A percentile compares a stretch with the other conserved stretches of the same genome.
Conservation (phyloP, 2,113 vertebrate species). For the Chamaetylas fuelleborni region DNA sequence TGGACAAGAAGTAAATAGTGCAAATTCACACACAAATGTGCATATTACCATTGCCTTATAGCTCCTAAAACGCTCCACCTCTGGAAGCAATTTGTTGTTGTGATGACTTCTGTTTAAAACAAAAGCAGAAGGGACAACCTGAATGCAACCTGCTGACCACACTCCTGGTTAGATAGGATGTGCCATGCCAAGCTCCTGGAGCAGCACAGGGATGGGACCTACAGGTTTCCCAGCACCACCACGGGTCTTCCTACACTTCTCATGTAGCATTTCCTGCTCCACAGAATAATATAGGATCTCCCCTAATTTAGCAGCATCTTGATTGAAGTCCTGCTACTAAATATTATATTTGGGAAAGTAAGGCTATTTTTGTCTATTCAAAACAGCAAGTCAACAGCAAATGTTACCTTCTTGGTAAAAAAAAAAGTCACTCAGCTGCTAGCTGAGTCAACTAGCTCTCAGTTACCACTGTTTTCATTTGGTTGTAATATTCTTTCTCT, state of each 20-base stretch:
- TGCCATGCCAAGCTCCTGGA: rapidly evolving
- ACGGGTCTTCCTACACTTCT: rapidly evolving
- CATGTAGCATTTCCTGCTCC: neutral
- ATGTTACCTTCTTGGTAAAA: neutral
- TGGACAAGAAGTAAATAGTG: neutral
- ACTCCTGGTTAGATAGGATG: neutral
- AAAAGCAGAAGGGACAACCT: neutral
- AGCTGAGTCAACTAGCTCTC: too few species aligned
- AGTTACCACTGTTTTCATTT: neutral
- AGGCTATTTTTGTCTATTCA: neutral
- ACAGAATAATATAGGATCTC: neutral
- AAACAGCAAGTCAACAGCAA: neutral
- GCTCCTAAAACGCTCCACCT: neutral
- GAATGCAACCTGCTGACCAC: neutral
- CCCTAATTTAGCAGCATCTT: neutral
- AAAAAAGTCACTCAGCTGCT: neutral
- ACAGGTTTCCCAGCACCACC: neutral
- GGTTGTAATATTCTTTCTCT: neutral
- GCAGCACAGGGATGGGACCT: neutral
- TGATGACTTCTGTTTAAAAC: neutral
- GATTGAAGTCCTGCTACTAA: neutral
- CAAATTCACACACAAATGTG: neutral
- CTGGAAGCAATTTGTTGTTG: neutral
- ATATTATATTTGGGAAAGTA: neutral
- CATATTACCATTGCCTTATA: neutral